Evolutionary conservation across 2,888 invertebrate species (phyloP).

Genomic region (Steinernema hermaphroditum): DNA sequence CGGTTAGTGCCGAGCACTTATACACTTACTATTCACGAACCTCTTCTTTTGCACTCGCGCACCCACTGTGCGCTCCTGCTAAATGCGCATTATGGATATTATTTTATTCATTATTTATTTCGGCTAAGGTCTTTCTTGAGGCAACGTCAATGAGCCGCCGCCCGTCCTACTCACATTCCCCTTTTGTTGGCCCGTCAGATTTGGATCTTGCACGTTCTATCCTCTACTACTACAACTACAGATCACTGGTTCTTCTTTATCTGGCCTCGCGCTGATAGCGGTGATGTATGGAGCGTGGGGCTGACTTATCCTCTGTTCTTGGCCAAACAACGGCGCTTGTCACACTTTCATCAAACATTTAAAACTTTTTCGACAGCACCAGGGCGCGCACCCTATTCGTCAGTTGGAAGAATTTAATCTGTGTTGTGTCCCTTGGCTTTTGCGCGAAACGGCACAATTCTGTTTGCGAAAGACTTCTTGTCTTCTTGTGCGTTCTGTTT

Average conservation of each 20-base stretch:
- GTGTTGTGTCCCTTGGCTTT: constrained; percentile 31
- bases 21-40: constrained; percentile 16
- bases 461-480: constrained; percentile 27
- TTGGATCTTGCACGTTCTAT: not conserved
- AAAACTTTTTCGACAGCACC: constrained; percentile 28
- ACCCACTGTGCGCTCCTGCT: constrained; percentile 12
- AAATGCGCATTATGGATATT: constrained; percentile 28
- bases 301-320: too few relatives aligned
- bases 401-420: constrained; percentile 26
- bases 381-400: constrained; percentile 25
- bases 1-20: not conserved
- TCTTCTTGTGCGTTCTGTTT: not conserved
- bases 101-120: constrained; percentile 31
- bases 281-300: constrained; percentile 24
- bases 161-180: not conserved
- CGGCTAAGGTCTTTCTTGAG: constrained; percentile 23
- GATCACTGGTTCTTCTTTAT: constrained; percentile 7
- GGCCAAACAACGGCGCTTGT: constrained; percentile 22
- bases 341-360: constrained; percentile 30
- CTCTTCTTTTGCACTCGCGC: not conserved
- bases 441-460: constrained; percentile 15
- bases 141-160: not conserved
- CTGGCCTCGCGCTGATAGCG: constrained; percentile 22
- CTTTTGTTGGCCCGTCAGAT: not conserved
- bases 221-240: not conserved